phyloP scores from a whole-genome alignment of 2,797 vertebrate species.

The Leptatherina wallacei region DNA sequence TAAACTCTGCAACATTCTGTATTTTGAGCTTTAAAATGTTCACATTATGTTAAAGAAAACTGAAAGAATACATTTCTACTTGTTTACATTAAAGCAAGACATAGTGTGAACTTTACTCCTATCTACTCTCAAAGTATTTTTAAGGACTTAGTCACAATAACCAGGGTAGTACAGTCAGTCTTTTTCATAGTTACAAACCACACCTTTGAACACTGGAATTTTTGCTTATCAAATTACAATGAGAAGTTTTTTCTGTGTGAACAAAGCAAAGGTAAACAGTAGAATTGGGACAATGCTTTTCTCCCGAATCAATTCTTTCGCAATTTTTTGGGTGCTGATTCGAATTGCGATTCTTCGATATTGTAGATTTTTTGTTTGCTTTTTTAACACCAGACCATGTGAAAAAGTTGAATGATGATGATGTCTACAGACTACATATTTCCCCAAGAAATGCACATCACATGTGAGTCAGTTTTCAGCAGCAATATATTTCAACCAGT shows the following conservation, averaged over 20 bases:
- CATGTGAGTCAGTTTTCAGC: no score
- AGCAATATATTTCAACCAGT: no score
- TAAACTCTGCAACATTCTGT: background rate
- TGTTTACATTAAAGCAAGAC: background rate
- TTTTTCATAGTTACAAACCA: background rate
- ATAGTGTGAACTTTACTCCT: background rate
- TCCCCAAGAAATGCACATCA: no score
- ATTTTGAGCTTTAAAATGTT: background rate
- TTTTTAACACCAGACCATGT: no score
- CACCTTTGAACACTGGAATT: background rate
- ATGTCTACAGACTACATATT: no score
- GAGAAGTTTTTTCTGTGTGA: background rate
- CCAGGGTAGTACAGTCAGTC: background rate
- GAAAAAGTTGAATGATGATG: no score
- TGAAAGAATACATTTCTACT: background rate
- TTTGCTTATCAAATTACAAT: no score
- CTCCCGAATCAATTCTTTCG: no score
- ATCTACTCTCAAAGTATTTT: background rate
- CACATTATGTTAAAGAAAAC: background rate
- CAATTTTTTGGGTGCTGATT: no score
- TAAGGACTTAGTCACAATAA: background rate
- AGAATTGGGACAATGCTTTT: no score
- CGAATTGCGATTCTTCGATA: no score
- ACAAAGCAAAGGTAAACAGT: background rate
- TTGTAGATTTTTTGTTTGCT: no score